Percentiles rank a stretch among this genome's conserved stretches.
phyloP scores from a whole-genome alignment of 2,797 vertebrate genomes.

The Limnodromus scolopaceus region DNA sequence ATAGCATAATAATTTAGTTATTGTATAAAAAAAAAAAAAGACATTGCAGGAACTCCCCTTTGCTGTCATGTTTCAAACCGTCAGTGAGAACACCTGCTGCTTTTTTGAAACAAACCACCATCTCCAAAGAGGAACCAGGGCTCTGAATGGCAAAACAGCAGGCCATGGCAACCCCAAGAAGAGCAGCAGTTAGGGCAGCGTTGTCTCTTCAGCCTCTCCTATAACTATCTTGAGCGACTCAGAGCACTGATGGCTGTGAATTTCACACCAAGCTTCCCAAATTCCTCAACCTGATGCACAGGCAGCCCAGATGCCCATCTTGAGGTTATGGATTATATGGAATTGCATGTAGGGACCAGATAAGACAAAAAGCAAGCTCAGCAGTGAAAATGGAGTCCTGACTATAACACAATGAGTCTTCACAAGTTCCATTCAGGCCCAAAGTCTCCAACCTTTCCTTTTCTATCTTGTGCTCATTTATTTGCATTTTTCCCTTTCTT shows the following conservation, averaged over 20 bases:
- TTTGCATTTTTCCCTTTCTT: not conserved
- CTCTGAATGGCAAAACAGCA: not conserved
- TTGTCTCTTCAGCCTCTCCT: not conserved
- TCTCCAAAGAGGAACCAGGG: not conserved
- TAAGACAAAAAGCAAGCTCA: not conserved
- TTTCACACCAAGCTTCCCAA: not conserved
- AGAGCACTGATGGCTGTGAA: not conserved
- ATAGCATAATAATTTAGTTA: not conserved
- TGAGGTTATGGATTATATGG: not conserved
- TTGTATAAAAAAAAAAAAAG: not conserved
- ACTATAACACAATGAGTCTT: not conserved
- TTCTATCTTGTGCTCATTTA: not conserved
- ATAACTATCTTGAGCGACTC: not conserved
- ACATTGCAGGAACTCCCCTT: not conserved
- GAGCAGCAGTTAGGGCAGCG: accelerated
- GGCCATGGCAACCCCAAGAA: not conserved
- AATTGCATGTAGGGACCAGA: not conserved
- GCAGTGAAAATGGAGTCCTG: not conserved
- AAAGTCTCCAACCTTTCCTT: not conserved
- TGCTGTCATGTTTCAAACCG: not conserved
- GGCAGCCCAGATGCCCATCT: not conserved
- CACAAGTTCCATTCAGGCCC: not conserved
- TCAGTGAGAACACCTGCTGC: not conserved
- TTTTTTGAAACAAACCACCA: not conserved
- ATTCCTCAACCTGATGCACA: not conserved